Conservation (phyloP, 2,113 vertebrate species). For the Fulica atra region DNA sequence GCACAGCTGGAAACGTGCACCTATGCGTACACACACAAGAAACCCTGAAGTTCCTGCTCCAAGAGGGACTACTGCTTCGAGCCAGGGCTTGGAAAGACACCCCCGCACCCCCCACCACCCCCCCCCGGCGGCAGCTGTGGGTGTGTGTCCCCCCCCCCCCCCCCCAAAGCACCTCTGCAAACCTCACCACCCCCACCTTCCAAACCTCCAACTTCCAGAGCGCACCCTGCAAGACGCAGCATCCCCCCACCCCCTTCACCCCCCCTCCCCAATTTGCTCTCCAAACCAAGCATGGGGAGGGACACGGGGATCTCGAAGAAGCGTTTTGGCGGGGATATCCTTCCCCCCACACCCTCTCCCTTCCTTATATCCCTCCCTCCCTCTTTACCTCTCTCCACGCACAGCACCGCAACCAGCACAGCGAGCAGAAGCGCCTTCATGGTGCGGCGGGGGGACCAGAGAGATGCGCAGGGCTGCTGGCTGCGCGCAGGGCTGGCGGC, state of each 20-base stretch:
- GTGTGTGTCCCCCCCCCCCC: too few species aligned
- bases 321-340: fast-evolving
- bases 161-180: background rate
- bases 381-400: conserved; percentile 44
- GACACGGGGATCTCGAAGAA: too few species aligned
- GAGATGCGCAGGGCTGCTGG: background rate
- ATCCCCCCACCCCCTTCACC: too few species aligned
- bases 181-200: background rate
- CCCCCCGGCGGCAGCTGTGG: too few species aligned
- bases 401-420: conserved; percentile 39
- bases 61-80: background rate
- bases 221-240: background rate
- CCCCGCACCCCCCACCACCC: background rate
- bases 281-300: background rate
- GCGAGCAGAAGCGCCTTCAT: conserved; percentile 47
- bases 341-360: too few species aligned
- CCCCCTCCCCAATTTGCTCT: background rate
- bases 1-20: background rate
- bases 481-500: background rate
- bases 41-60: conserved; percentile 19
- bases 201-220: background rate
- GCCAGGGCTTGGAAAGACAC: background rate
- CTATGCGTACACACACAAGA: background rate
- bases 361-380: too few species aligned
- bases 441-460: background rate